A percentile compares a stretch with the other conserved stretches of the same genome.
These are phyloP conservation scores for Antrozous pallidus DNA, from an alignment of 2,797 vertebrate species.

Conservation along the genomic window DNA sequence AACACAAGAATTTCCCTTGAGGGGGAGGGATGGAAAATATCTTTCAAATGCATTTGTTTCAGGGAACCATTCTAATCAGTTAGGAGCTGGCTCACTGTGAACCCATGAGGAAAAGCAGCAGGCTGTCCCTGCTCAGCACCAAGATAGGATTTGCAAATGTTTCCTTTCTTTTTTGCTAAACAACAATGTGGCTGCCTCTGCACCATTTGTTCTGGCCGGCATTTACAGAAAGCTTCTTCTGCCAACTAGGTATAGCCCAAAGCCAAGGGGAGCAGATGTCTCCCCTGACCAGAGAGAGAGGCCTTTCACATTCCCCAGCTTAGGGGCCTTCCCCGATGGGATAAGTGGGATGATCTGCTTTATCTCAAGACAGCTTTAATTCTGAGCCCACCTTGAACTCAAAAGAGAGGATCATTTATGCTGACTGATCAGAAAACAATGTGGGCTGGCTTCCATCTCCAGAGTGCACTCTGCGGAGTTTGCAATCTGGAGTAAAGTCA, in stretches of 20 bases:
- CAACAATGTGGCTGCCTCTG: conserved; percentile 53
- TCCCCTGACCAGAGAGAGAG: conserved; percentile 52
- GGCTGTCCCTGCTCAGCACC: conserved; percentile 46
- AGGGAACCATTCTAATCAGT: conserved; percentile 56
- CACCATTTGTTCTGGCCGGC: conserved; percentile 73
- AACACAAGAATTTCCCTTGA: conserved; percentile 75
- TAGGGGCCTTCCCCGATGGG: conserved; percentile 49
- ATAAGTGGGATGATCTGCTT: conserved; percentile 75
- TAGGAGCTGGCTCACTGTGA: conserved; percentile 44
- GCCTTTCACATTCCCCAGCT: conserved; percentile 42
- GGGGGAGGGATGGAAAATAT: conserved; percentile 66
- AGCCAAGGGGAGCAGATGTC: conserved; percentile 57
- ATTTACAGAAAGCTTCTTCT: conserved; percentile 56
- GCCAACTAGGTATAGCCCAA: conserved; percentile 68
- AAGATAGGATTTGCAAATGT: conserved; percentile 66
- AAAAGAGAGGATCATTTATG: conserved; percentile 63
- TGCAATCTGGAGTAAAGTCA: conserved; percentile 68
- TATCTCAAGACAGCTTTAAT: conserved; percentile 76
- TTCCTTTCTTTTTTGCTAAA: conserved; percentile 68
- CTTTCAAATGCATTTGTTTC: conserved; percentile 70
- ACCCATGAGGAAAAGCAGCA: conserved; percentile 65
- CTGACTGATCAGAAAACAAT: conserved; percentile 74
- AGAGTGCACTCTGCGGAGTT: conserved; percentile 64
- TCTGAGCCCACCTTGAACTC: conserved; percentile 79
- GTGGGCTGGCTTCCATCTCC: conserved; percentile 73